phyloP scores from a whole-genome alignment of 2,888 invertebrate species.

The Apomyelois bistriatella region DNA sequence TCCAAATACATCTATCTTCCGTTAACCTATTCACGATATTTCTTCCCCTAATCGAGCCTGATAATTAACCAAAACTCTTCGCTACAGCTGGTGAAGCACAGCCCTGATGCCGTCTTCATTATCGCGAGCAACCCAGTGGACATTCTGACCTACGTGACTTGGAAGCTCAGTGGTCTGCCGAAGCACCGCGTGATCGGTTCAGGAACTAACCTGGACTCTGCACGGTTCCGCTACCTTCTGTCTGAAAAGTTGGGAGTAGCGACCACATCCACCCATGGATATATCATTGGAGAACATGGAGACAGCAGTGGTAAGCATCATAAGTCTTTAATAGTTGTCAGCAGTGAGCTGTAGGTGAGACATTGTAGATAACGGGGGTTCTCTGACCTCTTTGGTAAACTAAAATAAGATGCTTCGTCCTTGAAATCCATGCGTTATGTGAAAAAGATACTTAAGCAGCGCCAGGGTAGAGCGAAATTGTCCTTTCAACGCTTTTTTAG shows the following conservation, averaged over 20 bases:
- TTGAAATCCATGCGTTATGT: no score
- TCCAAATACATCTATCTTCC: no score
- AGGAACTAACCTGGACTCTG: conserved; percentile 95
- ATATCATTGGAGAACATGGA: conserved; percentile 97
- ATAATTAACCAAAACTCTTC: background rate
- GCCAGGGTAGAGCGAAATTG: no score
- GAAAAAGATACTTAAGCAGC: no score
- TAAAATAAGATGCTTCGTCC: no score
- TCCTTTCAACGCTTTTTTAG: no score
- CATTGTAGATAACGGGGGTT: no score
- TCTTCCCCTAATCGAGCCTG: no score
- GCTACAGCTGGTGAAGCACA: conserved; percentile 85
- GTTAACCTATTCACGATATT: no score
- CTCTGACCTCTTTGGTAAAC: no score
- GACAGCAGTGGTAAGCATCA: conserved; percentile 86
- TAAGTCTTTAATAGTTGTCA: no score
- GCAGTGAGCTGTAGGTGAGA: no score
- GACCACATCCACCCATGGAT: conserved; percentile 92
- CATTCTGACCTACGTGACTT: conserved; percentile 95
- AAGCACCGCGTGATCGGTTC: conserved; percentile 93
- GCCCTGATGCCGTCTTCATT: conserved; percentile 91
- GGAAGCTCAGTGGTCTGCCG: conserved; percentile 95
- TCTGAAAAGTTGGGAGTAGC: conserved; percentile 90
- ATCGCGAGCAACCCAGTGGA: conserved; percentile 97
- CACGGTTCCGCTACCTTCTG: conserved; percentile 92